These are phyloP conservation scores for Diplazon laetatorius DNA, from an alignment of 2,888 invertebrate species.

Conservation along the genomic window DNA sequence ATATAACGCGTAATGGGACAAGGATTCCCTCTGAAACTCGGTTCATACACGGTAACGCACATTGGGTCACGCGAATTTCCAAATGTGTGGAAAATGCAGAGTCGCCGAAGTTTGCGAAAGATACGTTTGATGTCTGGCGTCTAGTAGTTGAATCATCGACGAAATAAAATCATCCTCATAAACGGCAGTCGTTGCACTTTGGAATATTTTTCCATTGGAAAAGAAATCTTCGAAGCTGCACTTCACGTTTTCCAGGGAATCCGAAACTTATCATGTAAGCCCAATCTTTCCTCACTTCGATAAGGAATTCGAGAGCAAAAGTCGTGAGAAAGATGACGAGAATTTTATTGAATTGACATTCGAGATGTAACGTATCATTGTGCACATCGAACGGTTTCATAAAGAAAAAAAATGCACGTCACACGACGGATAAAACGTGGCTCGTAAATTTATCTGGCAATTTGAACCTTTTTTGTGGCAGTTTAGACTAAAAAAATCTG, in stretches of 20 bases:
- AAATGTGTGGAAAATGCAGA: slow-evolving; percentile 13
- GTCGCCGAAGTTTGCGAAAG: slow-evolving; percentile 1
- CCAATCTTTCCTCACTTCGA: background rate
- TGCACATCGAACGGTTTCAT: background rate
- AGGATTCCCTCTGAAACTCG: slow-evolving; percentile 14
- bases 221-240: slow-evolving; percentile 24
- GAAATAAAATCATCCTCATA: slow-evolving; percentile 37
- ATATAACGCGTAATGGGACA: slow-evolving; percentile 55
- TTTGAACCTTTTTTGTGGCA: background rate
- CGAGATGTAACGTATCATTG: background rate
- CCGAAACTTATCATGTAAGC: slow-evolving; percentile 29
- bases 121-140: background rate
- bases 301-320: slow-evolving; percentile 11
- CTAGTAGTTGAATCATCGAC: slow-evolving; percentile 21
- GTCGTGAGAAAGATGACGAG: background rate
- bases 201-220: slow-evolving; percentile 19
- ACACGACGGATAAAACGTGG: background rate
- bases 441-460: background rate
- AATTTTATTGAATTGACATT: slow-evolving; percentile 2
- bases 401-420: too few relatives aligned
- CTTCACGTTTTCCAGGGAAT: slow-evolving; percentile 11
- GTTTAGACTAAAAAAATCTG: too few relatives aligned
- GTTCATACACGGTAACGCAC: slow-evolving; percentile 25
- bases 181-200: slow-evolving; percentile 24
- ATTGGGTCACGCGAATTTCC: background rate